A percentile compares a stretch with the other conserved stretches of the same genome.
phyloP scores from a whole-genome alignment of 2,797 vertebrate species.

The Lepus townsendii region DNA sequence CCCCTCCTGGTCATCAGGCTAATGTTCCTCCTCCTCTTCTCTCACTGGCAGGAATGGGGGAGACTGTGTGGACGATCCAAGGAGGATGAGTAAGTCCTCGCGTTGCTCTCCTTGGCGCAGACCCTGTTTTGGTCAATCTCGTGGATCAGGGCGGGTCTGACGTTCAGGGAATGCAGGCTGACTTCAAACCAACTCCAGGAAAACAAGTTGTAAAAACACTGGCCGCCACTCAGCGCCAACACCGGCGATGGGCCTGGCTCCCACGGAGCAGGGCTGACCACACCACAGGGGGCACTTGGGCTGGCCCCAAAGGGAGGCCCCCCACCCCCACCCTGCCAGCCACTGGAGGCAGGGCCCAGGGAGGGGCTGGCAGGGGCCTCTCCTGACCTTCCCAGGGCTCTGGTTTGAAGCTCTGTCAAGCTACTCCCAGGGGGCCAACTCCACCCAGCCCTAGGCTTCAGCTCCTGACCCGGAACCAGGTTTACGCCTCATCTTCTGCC shows the following conservation, averaged over 20 bases:
- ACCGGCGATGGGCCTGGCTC: conserved; percentile 56
- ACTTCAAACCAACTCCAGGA: conserved; percentile 80
- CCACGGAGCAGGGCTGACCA: not conserved
- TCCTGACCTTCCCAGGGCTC: conserved; percentile 39
- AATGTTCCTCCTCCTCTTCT: not conserved
- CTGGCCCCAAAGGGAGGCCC: conserved; percentile 65
- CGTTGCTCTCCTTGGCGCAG: conserved; percentile 72
- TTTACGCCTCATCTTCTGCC: not conserved
- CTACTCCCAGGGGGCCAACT: not conserved
- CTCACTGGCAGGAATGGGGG: conserved; percentile 6
- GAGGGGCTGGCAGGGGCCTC: not conserved
- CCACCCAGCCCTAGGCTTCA: not conserved
- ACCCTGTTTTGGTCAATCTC: conserved; percentile 78
- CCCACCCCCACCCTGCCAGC: not conserved
- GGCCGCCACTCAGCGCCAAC: conserved; percentile 16
- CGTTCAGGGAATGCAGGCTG: conserved; percentile 80
- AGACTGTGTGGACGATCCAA: conserved; percentile 57
- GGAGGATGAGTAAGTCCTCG: conserved; percentile 74
- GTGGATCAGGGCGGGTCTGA: conserved; percentile 82
- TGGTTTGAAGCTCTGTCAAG: not conserved
- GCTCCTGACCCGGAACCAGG: not conserved
- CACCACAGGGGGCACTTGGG: conserved; percentile 47
- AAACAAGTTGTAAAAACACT: conserved; percentile 85
- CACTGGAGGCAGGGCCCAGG: not conserved
- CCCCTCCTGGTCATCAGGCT: not conserved